Conservation (phyloP, 2,797 vertebrate species). For the Micrastur ruficollis region DNA sequence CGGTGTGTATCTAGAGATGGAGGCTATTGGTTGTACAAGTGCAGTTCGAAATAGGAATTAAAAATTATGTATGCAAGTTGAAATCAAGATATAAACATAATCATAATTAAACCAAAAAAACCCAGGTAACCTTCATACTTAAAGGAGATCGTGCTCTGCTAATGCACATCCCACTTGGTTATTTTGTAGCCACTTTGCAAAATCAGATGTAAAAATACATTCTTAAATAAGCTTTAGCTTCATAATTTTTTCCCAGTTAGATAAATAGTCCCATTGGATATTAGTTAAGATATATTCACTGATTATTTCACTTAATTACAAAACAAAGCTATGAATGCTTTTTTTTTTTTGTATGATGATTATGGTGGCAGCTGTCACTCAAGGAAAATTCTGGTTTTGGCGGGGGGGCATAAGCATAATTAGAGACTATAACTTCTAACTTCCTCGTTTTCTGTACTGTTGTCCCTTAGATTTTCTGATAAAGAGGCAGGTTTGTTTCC, state of each 20-base stretch:
- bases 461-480: neutral
- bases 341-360: too few relatives aligned
- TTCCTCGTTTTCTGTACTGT: too few relatives aligned
- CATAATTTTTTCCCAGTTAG: neutral
- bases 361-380: neutral
- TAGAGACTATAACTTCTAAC: neutral
- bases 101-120: neutral
- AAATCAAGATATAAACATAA: neutral
- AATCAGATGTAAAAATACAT: accelerated
- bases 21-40: accelerated
- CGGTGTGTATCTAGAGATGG: accelerated
- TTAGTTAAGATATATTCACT: neutral
- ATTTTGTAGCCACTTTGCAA: neutral
- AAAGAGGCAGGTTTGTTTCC: neutral
- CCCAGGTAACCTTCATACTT: too few relatives aligned
- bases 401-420: neutral
- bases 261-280: too few relatives aligned
- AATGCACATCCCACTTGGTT: neutral
- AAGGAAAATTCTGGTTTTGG: neutral
- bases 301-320: neutral
- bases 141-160: too few relatives aligned
- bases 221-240: neutral
- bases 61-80: neutral
- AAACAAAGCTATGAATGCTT: neutral
- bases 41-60: neutral